These are phyloP conservation scores for Apoderus coryli DNA, from an alignment of 2,888 invertebrate genomes.

Conservation along the genomic window DNA sequence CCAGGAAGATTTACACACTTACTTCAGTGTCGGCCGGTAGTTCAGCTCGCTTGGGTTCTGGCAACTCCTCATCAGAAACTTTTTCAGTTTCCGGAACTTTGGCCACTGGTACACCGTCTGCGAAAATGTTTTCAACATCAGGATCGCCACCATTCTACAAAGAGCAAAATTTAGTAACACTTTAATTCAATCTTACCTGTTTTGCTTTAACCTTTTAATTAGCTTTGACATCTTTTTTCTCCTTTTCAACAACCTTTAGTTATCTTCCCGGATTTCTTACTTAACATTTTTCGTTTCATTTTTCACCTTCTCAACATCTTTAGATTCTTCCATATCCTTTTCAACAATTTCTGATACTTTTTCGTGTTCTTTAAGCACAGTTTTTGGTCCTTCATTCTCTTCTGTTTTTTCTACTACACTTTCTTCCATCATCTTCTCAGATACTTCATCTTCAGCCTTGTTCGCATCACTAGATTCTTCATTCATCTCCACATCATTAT, in stretches of 20 bases:
- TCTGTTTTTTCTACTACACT: too few relatives aligned
- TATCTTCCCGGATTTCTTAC: too few relatives aligned
- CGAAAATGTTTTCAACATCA: conserved; percentile 73
- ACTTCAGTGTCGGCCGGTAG: conserved; percentile 58
- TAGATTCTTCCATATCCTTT: conserved; percentile 18
- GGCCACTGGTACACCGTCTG: conserved; percentile 67
- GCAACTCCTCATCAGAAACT: conserved; percentile 63
- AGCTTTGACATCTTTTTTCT: neutral
- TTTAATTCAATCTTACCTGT: too few relatives aligned
- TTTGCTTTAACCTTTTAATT: neutral
- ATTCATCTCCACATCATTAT: too few relatives aligned
- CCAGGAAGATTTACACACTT: too few relatives aligned
- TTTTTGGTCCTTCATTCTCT: too few relatives aligned
- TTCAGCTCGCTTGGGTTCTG: conserved; percentile 56
- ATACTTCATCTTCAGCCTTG: too few relatives aligned
- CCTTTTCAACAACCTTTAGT: too few relatives aligned
- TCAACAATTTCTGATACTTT: conserved; percentile 7
- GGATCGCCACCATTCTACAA: conserved; percentile 47
- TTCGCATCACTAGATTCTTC: too few relatives aligned
- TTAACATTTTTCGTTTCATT: conserved; percentile 7
- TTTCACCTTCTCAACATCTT: conserved; percentile 24
- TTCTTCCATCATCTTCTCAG: too few relatives aligned
- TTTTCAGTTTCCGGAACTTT: conserved; percentile 75
- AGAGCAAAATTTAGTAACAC: too few relatives aligned
- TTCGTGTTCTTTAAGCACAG: conserved; percentile 3